Evolutionary conservation across 1,140 invertebrate genomes (phyloP).

Genomic region (Apocrypta bakeri): DNA sequence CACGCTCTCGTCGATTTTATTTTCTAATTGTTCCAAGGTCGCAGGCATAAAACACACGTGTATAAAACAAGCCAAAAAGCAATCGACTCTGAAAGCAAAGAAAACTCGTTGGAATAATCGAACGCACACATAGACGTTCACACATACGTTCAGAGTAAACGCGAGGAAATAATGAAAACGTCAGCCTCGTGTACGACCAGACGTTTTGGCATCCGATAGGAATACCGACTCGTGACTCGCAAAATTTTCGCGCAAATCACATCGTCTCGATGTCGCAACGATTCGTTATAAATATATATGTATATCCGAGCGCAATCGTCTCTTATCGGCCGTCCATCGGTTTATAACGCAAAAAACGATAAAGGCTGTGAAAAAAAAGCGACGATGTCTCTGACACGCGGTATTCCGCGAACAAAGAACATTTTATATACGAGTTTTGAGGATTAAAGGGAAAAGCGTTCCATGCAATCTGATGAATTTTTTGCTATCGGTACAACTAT

Average conservation of each 20-base stretch:
- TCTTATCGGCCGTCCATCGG: neutral
- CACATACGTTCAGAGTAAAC: no score
- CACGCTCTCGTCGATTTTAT: constrained; percentile 5
- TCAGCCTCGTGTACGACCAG: constrained; percentile 35
- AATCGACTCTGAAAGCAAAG: neutral
- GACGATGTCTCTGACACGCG: neutral
- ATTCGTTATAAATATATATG: no score
- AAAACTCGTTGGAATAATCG: neutral
- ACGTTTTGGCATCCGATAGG: constrained; percentile 33
- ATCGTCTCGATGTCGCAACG: constrained; percentile 32
- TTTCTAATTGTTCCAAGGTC: constrained; percentile 27
- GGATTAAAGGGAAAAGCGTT: neutral
- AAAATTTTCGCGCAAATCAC: constrained; percentile 42
- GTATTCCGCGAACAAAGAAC: neutral
- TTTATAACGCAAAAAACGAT: neutral
- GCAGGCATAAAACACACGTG: neutral
- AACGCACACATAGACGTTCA: no score
- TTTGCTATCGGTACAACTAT: neutral
- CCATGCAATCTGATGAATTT: neutral
- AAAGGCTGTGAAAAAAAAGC: neutral
- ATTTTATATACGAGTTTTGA: neutral
- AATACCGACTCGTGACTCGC: constrained; percentile 22
- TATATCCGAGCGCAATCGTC: neutral
- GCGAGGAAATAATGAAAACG: constrained; percentile 38
- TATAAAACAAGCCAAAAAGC: neutral